Base-by-base conservation (phyloP, 2,888 invertebrate species). In the Aspidapion aeneum region DNA sequence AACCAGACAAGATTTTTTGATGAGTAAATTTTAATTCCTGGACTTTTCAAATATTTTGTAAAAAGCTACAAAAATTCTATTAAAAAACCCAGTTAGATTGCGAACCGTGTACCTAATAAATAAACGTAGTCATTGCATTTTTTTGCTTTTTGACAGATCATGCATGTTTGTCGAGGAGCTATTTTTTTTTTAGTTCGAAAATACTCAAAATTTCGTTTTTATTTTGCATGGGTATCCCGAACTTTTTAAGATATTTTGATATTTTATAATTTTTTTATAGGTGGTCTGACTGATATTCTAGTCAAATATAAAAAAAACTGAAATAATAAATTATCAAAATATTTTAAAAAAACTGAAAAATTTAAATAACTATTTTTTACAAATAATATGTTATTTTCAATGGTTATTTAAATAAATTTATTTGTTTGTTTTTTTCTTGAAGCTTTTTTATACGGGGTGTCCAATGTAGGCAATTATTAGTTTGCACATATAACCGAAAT, bases 81-180 rank as follows among this genome's bases (percentile, higher is more conserved):
- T 18, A 48, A 49, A 2, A 9, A 18, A 52, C 7, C 52, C 19
- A 17, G 17, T 5, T 52, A 19, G 52, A 52, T n/a, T 52, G 52
- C 63, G 62, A 78, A 77, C 75, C 72, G 72, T 76, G 79, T 79
- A 79, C 79, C 79, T 79, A 78, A 79, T 75, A 72, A 77, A 74
- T 76, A 73, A n/a, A 78, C 77, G 74, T 80, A 80, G 80, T 80
- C 79, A 80, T 75, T 78, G 79, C 78, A 79, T 79, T 67, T 67
- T 58, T 50, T 78, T 75, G 75, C 76, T 75, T 76, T 76, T 73
- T 70, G 71, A 68, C 65, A 69, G 69, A n/a, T n/a, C n/a, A n/a
- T 58, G 62, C 56, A 55, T 55, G 35, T 58, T 62, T 59, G 62
- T 62, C 52, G 35, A 60, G 50, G 58, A 55, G 54, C 12, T 35